Conservation (phyloP, 2,888 invertebrate species). For the Corythucha ciliata region DNA sequence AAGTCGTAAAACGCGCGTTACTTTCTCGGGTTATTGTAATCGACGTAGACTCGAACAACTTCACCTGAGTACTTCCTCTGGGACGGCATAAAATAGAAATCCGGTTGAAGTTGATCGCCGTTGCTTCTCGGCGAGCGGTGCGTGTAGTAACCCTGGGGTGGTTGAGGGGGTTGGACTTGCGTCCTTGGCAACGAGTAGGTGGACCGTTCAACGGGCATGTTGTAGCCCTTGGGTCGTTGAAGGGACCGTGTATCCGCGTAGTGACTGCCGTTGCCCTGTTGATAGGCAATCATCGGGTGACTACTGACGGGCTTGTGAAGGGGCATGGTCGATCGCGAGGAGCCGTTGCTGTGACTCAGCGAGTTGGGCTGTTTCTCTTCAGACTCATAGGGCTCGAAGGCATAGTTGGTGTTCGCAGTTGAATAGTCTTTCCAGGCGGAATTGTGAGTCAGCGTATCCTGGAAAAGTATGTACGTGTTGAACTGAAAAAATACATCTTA, state of each 20-base stretch:
- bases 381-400: conserved; percentile 78
- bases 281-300: conserved; percentile 33
- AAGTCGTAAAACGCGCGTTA: conserved; percentile 23
- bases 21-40: conserved; percentile 62
- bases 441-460: conserved; percentile 75
- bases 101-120: conserved; percentile 51
- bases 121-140: conserved; percentile 40
- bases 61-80: conserved; percentile 89
- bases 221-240: conserved; percentile 46
- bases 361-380: conserved; percentile 48
- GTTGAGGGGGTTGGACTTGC: conserved; percentile 42
- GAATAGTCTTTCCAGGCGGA: conserved; percentile 86
- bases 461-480: too few relatives aligned
- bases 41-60: conserved; percentile 73
- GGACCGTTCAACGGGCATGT: conserved; percentile 47
- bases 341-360: conserved; percentile 42
- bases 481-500: too few relatives aligned
- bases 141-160: conserved; percentile 38
- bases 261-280: conserved; percentile 36
- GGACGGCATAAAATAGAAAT: conserved; percentile 93
- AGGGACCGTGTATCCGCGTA: conserved; percentile 54
- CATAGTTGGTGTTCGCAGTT: conserved; percentile 74
- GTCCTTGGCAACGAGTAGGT: conserved; percentile 69
- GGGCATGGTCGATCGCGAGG: conserved; percentile 40
- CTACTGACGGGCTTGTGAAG: conserved; percentile 31